Base-by-base conservation (phyloP, 2,797 vertebrate genomes). In the Oreochromis mossambicus region DNA sequence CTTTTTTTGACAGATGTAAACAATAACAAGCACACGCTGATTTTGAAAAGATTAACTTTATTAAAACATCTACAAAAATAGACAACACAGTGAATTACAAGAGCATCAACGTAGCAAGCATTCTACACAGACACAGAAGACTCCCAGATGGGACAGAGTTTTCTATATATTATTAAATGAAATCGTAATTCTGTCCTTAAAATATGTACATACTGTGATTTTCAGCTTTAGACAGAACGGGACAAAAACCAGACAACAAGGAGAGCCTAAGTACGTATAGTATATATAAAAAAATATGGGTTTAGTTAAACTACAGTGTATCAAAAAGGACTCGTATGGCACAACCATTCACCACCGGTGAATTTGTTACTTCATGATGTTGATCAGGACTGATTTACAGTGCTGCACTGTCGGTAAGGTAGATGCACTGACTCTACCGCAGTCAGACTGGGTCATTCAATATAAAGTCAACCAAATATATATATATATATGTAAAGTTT, bases 121-220 rank as follows among this genome's bases (percentile, higher is more conserved):
- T 92, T 93, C 94, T 94, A 96, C 94, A 95, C 88, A 95, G 86
- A 95, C 90, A 92, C 89, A 91, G 90, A 94, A 94, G 93, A 94
- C 92, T 95, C 91, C 90, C 88, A 90, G 93, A 93, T 91, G 86
- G 88, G 90, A 93, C 89, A 85, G 87, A 91, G 84, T 91, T 93
- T 89, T 96, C 93, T 95, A 97, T 97, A 97, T 97, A 97, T 97
- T 97, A 97, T 95, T 96, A 95, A 97, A 97, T 95, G 96, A 97
- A 97, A 97, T 95, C 95, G 97, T 96, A 96, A 96, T 96, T 97
- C 93, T 97, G 94, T 97, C 94, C 94, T 94, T 94, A 88, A 92
- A 96, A 95, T 97, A 97, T 98, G 95, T 98, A 98, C 97, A 98
- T 87, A 96, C 90, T 91, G 94, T 94, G 91, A 92, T 93, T 93